Evolutionary conservation across 1,140 invertebrate genomes (phyloP).

Genomic region (Spodoptera litura): DNA sequence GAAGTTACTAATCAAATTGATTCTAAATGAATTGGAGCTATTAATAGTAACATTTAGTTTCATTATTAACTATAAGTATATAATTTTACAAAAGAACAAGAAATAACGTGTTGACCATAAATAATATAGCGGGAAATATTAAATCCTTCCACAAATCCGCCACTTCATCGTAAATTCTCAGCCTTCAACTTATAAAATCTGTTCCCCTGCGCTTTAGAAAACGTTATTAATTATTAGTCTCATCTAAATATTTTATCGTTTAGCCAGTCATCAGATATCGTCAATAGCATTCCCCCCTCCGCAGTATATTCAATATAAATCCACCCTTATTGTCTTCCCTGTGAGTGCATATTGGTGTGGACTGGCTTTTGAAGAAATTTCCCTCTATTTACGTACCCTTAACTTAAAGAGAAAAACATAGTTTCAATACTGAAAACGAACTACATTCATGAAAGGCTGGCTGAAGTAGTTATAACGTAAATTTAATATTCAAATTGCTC

Average conservation of each 20-base stretch:
- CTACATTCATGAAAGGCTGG: background rate
- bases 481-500: background rate
- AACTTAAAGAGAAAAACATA: slow-evolving; percentile 63
- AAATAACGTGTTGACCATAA: background rate
- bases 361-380: slow-evolving; percentile 62
- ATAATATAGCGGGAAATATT: background rate
- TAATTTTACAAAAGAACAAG: background rate
- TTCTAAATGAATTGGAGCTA: too few species aligned
- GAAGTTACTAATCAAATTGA: too few species aligned
- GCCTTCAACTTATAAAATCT: slow-evolving; percentile 40
- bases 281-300: slow-evolving; percentile 62
- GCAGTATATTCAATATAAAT: slow-evolving; percentile 51
- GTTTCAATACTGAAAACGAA: slow-evolving; percentile 13
- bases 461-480: background rate
- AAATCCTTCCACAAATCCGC: slow-evolving; percentile 15
- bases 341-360: slow-evolving; percentile 59
- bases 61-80: too few species aligned
- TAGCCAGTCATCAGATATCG: slow-evolving; percentile 76
- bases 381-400: slow-evolving; percentile 75
- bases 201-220: slow-evolving; percentile 29
- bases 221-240: slow-evolving; percentile 54
- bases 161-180: slow-evolving; percentile 9
- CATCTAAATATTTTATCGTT: slow-evolving; percentile 64
- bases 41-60: too few species aligned
- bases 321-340: slow-evolving; percentile 46